A percentile compares a stretch with the other conserved stretches of the same genome.
phyloP scores from a whole-genome alignment of 2,113 vertebrate species.

The Hyaena hyaena region DNA sequence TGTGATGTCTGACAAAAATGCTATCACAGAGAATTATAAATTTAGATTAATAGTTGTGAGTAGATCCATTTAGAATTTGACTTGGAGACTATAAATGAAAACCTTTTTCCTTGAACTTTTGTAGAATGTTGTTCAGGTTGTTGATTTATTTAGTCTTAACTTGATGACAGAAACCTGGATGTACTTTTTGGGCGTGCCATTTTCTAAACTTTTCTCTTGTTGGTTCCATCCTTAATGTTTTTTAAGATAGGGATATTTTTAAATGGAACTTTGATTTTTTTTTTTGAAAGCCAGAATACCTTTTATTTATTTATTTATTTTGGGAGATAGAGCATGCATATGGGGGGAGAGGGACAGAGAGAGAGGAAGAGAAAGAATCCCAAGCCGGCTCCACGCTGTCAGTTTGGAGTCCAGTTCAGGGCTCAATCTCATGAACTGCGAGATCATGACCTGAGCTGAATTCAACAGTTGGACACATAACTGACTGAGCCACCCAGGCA shows the following conservation, averaged over 20 bases:
- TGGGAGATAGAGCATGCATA: no score
- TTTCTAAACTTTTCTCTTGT: not conserved
- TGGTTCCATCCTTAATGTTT: not conserved
- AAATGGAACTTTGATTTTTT: not conserved
- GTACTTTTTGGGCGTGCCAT: not conserved
- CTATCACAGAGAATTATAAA: not conserved
- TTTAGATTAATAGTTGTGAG: not conserved
- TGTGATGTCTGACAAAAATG: not conserved
- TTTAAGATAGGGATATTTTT: not conserved
- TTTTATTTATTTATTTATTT: not conserved
- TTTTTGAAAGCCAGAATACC: not conserved
- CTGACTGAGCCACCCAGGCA: no score
- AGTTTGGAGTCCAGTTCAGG: no score
- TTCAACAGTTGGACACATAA: no score
- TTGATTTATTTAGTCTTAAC: constrained; percentile 18
- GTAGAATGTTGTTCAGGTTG: not conserved
- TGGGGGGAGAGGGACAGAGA: no score
- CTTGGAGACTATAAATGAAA: not conserved
- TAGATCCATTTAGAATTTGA: not conserved
- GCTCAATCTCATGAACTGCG: no score
- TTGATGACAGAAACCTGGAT: not conserved
- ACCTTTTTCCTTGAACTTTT: not conserved
- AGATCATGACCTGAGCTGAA: no score
- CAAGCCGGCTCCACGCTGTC: no score
- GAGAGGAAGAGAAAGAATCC: no score